Conservation (phyloP, 2,113 vertebrate genomes). For the Rousettus leschenaultii region DNA sequence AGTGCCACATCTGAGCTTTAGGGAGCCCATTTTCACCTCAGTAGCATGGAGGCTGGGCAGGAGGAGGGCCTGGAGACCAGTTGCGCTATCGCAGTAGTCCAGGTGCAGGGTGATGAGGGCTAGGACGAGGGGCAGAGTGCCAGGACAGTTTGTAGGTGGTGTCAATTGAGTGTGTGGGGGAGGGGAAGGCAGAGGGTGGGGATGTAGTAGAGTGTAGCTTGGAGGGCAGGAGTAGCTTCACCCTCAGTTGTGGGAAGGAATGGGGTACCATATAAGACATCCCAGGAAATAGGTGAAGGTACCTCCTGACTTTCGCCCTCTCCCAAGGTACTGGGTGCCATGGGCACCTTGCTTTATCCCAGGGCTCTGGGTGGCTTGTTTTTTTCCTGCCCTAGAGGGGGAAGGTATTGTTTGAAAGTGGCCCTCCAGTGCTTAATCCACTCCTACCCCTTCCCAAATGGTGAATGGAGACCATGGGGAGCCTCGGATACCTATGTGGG, state of each 20-base stretch:
- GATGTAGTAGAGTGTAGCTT: not conserved
- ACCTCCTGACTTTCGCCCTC: not conserved
- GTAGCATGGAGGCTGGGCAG: not conserved
- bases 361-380: not conserved
- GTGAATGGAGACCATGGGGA: not conserved
- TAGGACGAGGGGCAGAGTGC: not conserved
- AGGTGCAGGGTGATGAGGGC: not conserved
- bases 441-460: accelerated
- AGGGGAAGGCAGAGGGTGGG: not conserved
- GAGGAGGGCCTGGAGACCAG: not conserved
- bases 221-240: not conserved
- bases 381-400: not conserved
- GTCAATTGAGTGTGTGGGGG: not conserved
- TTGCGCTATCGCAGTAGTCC: not conserved
- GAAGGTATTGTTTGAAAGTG: not conserved
- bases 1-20: not conserved
- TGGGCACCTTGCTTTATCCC: not conserved
- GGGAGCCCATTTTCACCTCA: not conserved
- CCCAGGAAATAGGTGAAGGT: not conserved
- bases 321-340: not conserved
- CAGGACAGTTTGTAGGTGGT: not conserved
- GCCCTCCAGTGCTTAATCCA: not conserved
- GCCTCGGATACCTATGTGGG: not conserved
- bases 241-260: not conserved
- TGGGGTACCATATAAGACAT: not conserved